Conservation (phyloP, 2,113 vertebrate genomes). For the Cettia cetti region DNA sequence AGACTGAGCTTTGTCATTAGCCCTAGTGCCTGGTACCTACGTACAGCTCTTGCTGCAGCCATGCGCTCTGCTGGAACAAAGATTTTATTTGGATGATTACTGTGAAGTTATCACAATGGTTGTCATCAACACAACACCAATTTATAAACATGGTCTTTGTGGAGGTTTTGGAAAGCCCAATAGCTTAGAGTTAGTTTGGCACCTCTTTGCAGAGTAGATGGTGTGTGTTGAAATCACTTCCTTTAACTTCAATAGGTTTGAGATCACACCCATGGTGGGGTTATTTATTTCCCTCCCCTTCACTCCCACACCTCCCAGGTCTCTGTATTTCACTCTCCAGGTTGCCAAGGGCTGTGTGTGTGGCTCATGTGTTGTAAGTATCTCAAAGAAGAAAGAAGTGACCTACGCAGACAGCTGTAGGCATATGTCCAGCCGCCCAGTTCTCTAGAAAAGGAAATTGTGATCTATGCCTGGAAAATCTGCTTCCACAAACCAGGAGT, state of each 20-base stretch:
- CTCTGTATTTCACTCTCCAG: neutral
- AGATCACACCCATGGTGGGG: neutral
- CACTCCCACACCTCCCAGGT: fast-evolving
- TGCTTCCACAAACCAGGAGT: neutral
- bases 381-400: neutral
- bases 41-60: neutral
- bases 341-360: neutral
- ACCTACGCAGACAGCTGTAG: neutral
- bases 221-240: neutral
- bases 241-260: neutral
- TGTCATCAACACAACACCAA: neutral
- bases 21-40: neutral
- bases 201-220: neutral
- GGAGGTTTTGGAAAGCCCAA: neutral
- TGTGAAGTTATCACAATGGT: neutral
- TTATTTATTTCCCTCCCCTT: neutral
- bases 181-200: neutral
- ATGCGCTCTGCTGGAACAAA: neutral
- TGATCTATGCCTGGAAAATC: neutral
- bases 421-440: fast-evolving
- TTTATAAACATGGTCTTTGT: neutral
- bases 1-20: neutral
- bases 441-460: neutral
- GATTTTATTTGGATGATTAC: neutral
- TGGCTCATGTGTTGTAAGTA: neutral